phyloP scores from a whole-genome alignment of 2,888 invertebrate genomes.

The Caenorhabditis sp. region DNA sequence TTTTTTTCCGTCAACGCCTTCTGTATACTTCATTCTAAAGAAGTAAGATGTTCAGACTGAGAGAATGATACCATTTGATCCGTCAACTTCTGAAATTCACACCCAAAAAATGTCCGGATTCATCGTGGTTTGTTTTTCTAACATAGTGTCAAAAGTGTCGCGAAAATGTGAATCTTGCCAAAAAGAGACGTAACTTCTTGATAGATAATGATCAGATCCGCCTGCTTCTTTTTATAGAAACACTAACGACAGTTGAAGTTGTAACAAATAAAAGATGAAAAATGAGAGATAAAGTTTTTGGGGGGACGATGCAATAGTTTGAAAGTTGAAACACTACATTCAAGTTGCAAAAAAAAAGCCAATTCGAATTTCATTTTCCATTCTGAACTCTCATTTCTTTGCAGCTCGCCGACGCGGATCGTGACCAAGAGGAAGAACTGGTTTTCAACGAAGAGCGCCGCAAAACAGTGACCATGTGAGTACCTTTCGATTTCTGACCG shows the following conservation, averaged over 20 bases:
- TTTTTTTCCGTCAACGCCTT: conserved; percentile 27
- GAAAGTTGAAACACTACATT: conserved; percentile 7
- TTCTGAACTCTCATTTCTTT: conserved; percentile 39
- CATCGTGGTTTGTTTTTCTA: conserved; percentile 60
- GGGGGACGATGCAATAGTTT: conserved; percentile 7
- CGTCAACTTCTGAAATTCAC: conserved; percentile 51
- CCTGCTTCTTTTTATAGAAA: conserved; percentile 11
- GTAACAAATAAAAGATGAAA: conserved; percentile 38
- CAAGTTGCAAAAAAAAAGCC: not conserved
- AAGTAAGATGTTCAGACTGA: not conserved
- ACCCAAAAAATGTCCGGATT: conserved; percentile 60
- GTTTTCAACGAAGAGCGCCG: conserved; percentile 75
- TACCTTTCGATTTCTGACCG: conserved; percentile 29
- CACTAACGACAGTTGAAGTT: conserved; percentile 11
- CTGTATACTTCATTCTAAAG: conserved; percentile 26
- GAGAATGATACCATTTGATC: conserved; percentile 56
- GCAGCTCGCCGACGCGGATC: conserved; percentile 71
- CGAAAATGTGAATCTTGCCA: not conserved
- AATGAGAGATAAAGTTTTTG: conserved; percentile 14
- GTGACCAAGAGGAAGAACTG: conserved; percentile 73
- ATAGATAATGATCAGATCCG: conserved; percentile 19
- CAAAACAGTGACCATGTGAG: conserved; percentile 74
- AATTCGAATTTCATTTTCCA: not conserved
- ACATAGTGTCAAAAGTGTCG: not conserved
- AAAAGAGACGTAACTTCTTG: not conserved